Percentiles rank a stretch among this genome's conserved stretches.
phyloP scores from a whole-genome alignment of 2,797 vertebrate species.

The Amphiprion clarkii region DNA sequence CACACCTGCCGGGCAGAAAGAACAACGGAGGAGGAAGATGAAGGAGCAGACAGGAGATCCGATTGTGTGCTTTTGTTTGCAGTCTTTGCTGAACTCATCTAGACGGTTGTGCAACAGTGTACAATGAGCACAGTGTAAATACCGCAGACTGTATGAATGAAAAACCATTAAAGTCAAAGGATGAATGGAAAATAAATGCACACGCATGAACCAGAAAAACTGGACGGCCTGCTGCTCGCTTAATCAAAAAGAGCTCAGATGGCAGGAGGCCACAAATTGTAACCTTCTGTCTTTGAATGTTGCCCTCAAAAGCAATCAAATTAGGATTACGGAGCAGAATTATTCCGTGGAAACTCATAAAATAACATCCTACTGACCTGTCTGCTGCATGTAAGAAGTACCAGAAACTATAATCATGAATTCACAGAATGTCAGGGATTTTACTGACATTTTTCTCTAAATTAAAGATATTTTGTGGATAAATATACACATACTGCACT shows the following conservation, averaged over 20 bases:
- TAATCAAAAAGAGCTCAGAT: constrained; percentile 72
- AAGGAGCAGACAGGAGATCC: constrained; percentile 3
- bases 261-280: constrained; percentile 50
- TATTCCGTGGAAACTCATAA: constrained; percentile 30
- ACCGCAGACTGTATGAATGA: not conserved
- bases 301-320: constrained; percentile 66
- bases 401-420: no score
- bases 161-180: constrained; percentile 13
- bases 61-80: not conserved
- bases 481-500: no score
- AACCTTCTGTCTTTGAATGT: constrained; percentile 28
- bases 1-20: constrained; percentile 86
- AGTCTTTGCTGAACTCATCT: constrained; percentile 1
- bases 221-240: constrained; percentile 42
- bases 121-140: constrained; percentile 6
- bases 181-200: constrained; percentile 28
- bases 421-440: no score
- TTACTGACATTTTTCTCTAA: no score
- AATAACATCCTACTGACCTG: constrained; percentile 28
- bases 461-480: no score
- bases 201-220: constrained; percentile 56
- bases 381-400: no score
- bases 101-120: constrained; percentile 2
- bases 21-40: constrained; percentile 33
- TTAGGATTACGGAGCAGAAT: constrained; percentile 59